Percentiles rank a stretch among this genome's conserved stretches.
Conservation (phyloP, 2,888 invertebrate species). For the Cyrtodaria siliqua region DNA sequence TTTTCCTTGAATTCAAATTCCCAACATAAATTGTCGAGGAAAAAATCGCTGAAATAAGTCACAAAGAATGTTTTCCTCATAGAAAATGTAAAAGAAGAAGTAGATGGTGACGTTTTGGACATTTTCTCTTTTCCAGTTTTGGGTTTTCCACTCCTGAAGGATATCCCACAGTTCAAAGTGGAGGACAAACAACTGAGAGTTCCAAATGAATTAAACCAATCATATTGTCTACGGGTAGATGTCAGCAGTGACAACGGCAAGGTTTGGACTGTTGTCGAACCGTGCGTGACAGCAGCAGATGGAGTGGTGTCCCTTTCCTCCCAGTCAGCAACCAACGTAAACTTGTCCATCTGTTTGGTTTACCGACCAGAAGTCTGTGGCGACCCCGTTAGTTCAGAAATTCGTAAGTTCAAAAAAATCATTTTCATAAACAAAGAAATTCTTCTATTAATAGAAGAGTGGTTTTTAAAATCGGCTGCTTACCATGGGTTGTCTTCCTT, state of each 20-base stretch:
- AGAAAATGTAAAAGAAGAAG: no score
- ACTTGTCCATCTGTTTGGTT: constrained; percentile 78
- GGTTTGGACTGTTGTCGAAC: constrained; percentile 66
- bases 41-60: no score
- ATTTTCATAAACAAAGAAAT: no score
- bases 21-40: no score
- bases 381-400: constrained; percentile 66
- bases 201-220: constrained; percentile 61
- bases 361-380: constrained; percentile 79
- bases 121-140: constrained; percentile 59
- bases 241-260: constrained; percentile 64
- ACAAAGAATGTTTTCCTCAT: no score
- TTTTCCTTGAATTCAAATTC: no score
- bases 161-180: constrained; percentile 66
- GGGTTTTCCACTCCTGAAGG: constrained; percentile 70
- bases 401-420: constrained; percentile 74
- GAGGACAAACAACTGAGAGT: constrained; percentile 64
- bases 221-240: constrained; percentile 76
- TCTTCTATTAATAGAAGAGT: no score
- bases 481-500: no score
- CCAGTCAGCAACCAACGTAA: constrained; percentile 69
- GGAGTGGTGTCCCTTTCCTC: constrained; percentile 49
- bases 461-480: no score
- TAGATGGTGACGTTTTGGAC: no score
- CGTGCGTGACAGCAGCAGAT: constrained; percentile 63